phyloP scores from a whole-genome alignment of 2,888 invertebrate genomes.

The Seira musarum region DNA sequence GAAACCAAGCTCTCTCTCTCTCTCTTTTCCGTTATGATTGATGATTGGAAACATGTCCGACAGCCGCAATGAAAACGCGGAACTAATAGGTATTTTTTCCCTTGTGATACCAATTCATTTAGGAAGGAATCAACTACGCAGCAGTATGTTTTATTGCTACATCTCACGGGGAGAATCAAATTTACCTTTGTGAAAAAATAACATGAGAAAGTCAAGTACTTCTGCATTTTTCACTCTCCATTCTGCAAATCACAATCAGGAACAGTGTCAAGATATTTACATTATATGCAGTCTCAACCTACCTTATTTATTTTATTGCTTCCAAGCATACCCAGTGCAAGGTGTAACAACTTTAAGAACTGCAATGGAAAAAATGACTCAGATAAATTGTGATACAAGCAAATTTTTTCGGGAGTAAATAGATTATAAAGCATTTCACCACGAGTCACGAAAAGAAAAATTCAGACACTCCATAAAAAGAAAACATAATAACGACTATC shows the following conservation, averaged over 20 bases:
- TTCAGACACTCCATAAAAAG: conserved; percentile 34
- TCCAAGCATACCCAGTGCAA: neutral
- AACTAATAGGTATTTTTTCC: conserved; percentile 25
- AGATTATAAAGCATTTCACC: conserved; percentile 49
- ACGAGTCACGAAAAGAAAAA: conserved; percentile 40
- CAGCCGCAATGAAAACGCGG: conserved; percentile 33
- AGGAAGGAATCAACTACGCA: neutral
- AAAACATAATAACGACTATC: conserved; percentile 40
- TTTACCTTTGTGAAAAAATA: neutral
- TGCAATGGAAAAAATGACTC: conserved; percentile 11
- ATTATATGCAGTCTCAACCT: neutral
- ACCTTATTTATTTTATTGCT: conserved; percentile 14
- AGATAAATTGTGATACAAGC: conserved; percentile 20
- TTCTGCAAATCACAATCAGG: neutral
- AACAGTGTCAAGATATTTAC: neutral
- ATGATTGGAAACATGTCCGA: conserved; percentile 40
- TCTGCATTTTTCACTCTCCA: neutral
- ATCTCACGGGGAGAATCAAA: neutral
- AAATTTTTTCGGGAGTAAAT: conserved; percentile 38
- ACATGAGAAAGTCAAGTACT: neutral
- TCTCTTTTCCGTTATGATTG: conserved; percentile 35
- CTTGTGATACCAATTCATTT: conserved; percentile 11
- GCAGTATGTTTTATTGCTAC: conserved; percentile 10
- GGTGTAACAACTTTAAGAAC: conserved; percentile 4
- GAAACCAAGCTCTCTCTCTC: neutral